Evolutionary conservation across 2,888 invertebrate species (phyloP).

Genomic region (Drosophila vallismaia): DNA sequence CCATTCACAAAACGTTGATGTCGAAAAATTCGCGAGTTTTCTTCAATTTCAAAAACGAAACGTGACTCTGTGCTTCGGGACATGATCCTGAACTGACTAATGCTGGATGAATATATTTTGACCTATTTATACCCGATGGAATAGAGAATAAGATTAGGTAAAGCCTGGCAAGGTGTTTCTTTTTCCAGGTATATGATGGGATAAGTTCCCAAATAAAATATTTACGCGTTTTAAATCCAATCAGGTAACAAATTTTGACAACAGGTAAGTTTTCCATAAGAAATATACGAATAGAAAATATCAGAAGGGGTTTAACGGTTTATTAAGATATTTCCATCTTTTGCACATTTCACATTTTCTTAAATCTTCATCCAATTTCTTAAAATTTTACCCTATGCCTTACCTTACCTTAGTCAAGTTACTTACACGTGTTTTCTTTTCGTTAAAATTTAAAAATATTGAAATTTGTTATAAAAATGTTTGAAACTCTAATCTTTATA

Average conservation of each 20-base stretch:
- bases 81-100: constrained; percentile 35
- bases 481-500: no score
- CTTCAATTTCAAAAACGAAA: constrained; percentile 44
- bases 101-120: rapidly evolving
- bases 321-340: background rate
- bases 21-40: constrained; percentile 35
- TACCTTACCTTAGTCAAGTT: no score
- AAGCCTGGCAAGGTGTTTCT: background rate
- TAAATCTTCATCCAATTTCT: no score
- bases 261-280: background rate
- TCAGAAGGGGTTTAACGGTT: background rate
- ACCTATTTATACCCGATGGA: constrained; percentile 15
- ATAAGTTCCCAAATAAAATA: background rate
- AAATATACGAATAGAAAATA: background rate
- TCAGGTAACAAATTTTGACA: background rate
- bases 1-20: constrained; percentile 37
- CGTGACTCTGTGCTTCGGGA: constrained; percentile 37
- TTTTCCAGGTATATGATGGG: constrained; percentile 1
- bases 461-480: no score
- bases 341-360: background rate
- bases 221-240: background rate
- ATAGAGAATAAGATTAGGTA: background rate
- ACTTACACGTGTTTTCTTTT: no score
- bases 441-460: no score
- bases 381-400: background rate